Conservation (phyloP, 2,113 vertebrate species). For the Datnioides undecimradiatus region DNA sequence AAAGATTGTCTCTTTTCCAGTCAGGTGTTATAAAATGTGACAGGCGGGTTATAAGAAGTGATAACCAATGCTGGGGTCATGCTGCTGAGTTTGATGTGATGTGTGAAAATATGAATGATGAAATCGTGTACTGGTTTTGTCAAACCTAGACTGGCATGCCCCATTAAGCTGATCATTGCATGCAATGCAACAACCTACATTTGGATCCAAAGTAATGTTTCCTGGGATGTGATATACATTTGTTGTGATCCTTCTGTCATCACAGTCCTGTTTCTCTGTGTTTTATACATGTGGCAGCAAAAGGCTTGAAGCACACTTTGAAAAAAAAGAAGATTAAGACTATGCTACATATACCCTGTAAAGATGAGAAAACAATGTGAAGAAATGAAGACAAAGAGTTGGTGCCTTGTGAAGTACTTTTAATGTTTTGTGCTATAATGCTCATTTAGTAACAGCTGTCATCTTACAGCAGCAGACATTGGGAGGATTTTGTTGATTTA, state of each 20-base stretch:
- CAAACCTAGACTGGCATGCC: background rate
- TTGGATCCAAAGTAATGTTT: background rate
- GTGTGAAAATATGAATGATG: background rate
- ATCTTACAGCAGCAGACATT: background rate
- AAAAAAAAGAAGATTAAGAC: background rate
- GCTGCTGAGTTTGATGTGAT: no score
- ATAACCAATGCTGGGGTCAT: no score
- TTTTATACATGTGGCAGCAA: background rate
- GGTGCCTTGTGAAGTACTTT: background rate
- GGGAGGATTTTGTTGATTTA: constrained; percentile 10
- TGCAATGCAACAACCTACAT: background rate
- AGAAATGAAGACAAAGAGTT: background rate
- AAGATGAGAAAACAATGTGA: background rate
- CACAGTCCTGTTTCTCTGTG: background rate
- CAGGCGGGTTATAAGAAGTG: no score
- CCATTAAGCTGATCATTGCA: background rate
- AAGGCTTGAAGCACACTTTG: background rate
- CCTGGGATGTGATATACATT: background rate
- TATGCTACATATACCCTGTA: background rate
- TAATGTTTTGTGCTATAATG: background rate
- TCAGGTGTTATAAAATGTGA: no score
- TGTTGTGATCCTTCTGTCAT: background rate
- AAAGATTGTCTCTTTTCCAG: no score
- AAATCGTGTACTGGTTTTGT: background rate
- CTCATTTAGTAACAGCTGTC: constrained; percentile 1